Base-by-base conservation (phyloP, 2,113 vertebrate genomes). In the Cyanoderma ruficeps region DNA sequence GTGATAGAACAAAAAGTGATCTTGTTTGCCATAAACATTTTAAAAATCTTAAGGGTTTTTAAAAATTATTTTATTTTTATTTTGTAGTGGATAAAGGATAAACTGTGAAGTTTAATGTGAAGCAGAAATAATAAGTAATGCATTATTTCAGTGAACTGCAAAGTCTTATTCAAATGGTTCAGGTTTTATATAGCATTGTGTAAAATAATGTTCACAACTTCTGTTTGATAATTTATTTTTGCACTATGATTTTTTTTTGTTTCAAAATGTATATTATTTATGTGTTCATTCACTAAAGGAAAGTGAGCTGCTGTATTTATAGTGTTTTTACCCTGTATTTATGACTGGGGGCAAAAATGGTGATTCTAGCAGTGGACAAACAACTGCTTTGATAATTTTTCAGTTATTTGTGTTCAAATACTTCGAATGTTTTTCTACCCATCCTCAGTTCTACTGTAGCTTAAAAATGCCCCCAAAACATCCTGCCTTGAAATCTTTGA, bases 181-280 rank as follows among this genome's bases (percentile, higher is more conserved):
- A 95, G 95, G 95, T 96, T 98, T 98, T 97, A 94, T 97, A 97
- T 82, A 96, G 93, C 89, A 84, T 95, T 97, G 91, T 98, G 92
- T 97, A 97, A 96, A 96, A 97, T 97, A 97, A 93, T 96, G 94
- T 96, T 97, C 96, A 96, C 83, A 82, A 97, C 86, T 97, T 95
- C 92, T 64, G 83, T 97, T 97, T 97, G 90, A 96, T 98, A 98
- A 98, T 97, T 98, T 98, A 98, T 98, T 98, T 98, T 98, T 98
- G 97, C 97, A 97, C 96, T 97, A 96, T 87, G 77, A 90, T 97
- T 97, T 89, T 95, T 96, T 96, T 97, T 94, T 91, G 96, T 97
- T 97, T 95, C 67, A 74, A 94, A 91, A 64, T 96, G 88, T 97
- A 35, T 93, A 81, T 95, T 98, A 96, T 97, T 97, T 97, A 98